Percentiles rank a stretch among this genome's conserved stretches.
These are phyloP conservation scores for Dasypus novemcinctus DNA, from an alignment of 2,113 vertebrate genomes.

Conservation along the genomic window DNA sequence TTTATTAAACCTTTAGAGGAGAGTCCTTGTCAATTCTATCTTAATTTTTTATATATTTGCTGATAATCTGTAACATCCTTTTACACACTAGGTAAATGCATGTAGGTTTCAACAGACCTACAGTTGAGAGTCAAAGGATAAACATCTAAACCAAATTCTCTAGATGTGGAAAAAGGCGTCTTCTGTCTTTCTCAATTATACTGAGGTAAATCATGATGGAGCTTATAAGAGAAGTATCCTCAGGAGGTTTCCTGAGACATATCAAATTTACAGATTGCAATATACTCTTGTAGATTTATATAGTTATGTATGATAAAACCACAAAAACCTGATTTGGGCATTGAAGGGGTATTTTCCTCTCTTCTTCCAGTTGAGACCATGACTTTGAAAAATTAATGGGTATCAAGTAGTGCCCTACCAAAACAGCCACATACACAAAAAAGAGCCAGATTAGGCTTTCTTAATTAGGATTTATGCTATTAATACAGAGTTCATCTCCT, in stretches of 20 bases:
- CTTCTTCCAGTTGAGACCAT: slow-evolving; percentile 30
- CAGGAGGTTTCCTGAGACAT: neutral
- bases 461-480: neutral
- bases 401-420: neutral
- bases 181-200: neutral
- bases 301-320: neutral
- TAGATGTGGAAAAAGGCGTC: neutral
- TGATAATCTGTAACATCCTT: neutral
- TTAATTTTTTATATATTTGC: neutral
- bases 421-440: neutral
- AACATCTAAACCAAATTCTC: slow-evolving; percentile 27
- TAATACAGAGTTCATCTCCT: neutral
- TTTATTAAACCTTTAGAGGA: neutral
- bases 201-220: neutral
- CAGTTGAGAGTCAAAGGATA: neutral
- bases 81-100: neutral
- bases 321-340: neutral
- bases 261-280: neutral
- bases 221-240: neutral
- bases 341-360: neutral
- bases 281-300: neutral
- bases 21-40: neutral
- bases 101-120: neutral
- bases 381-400: neutral
- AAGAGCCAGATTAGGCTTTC: neutral